These are phyloP conservation scores for Hassar affinis DNA, from an alignment of 2,113 vertebrate species.

Conservation along the genomic window DNA sequence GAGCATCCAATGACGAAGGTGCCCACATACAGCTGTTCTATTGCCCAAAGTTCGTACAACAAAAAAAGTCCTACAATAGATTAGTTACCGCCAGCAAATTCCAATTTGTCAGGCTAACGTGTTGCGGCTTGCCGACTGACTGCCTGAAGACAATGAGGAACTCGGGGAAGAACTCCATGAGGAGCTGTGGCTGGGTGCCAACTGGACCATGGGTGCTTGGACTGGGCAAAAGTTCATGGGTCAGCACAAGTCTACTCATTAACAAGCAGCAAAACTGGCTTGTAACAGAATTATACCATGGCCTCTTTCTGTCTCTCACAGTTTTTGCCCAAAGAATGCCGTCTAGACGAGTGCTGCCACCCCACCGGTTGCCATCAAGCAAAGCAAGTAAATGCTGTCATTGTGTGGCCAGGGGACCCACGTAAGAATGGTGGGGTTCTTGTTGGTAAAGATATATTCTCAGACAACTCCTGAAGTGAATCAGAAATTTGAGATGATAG, in stretches of 20 bases:
- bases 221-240: neutral
- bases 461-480: neutral
- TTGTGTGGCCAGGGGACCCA: neutral
- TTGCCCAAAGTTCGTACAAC: neutral
- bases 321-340: slow-evolving; percentile 32
- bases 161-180: neutral
- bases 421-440: slow-evolving; percentile 12
- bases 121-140: neutral
- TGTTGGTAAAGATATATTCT: slow-evolving; percentile 18
- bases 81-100: neutral
- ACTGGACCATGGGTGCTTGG: neutral
- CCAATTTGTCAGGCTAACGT: neutral
- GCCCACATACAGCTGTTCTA: neutral
- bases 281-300: neutral
- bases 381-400: slow-evolving; percentile 11
- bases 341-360: slow-evolving; percentile 16
- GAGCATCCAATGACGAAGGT: neutral
- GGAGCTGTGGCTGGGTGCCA: neutral
- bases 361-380: slow-evolving; percentile 12
- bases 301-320: slow-evolving; percentile 1
- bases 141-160: slow-evolving; percentile 26
- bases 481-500: neutral
- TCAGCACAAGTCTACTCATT: slow-evolving; percentile 12
- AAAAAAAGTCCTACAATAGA: slow-evolving; percentile 14
- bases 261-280: slow-evolving; percentile 11